Percentiles rank a stretch among this genome's conserved stretches.
Evolutionary conservation across 2,113 vertebrate species (phyloP).

Genomic region (Takifugu bimaculatus): DNA sequence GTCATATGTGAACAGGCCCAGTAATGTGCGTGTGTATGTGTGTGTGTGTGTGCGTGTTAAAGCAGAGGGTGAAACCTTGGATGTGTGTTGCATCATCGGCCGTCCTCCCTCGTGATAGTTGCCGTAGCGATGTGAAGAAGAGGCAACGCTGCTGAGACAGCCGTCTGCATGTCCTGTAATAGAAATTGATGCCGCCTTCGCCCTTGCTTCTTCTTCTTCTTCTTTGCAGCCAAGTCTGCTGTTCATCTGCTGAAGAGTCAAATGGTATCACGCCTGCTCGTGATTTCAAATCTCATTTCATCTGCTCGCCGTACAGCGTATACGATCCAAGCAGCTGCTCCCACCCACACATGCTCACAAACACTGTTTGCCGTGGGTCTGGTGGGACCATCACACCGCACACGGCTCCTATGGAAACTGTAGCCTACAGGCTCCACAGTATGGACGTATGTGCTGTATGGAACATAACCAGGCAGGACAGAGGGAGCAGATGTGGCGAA

Average conservation of each 20-base stretch:
- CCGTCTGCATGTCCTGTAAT: background rate
- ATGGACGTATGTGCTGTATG: background rate
- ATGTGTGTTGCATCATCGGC: background rate
- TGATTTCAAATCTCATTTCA: no score
- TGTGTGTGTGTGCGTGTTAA: background rate
- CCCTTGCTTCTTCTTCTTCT: no score
- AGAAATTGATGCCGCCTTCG: background rate
- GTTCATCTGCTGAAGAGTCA: background rate
- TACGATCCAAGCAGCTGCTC: background rate
- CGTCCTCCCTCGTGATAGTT: slow-evolving; percentile 6
- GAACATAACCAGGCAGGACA: slow-evolving; percentile 2
- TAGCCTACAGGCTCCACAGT: slow-evolving; percentile 6
- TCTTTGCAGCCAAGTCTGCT: no score
- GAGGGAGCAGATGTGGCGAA: slow-evolving; percentile 21
- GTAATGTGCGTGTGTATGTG: background rate
- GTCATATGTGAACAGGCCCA: background rate
- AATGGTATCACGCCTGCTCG: background rate
- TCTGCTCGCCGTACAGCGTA: background rate
- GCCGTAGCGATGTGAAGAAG: slow-evolving; percentile 21
- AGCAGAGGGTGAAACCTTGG: background rate
- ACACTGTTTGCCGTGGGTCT: slow-evolving; percentile 1
- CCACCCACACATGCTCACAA: background rate
- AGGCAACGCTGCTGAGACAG: slow-evolving; percentile 10
- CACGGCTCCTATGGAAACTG: slow-evolving; percentile 27
- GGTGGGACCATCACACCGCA: slow-evolving; percentile 4